A percentile compares a stretch with the other conserved stretches of the same genome.
Evolutionary conservation across 2,113 vertebrate genomes (phyloP).

Genomic region (Bos indicus): DNA sequence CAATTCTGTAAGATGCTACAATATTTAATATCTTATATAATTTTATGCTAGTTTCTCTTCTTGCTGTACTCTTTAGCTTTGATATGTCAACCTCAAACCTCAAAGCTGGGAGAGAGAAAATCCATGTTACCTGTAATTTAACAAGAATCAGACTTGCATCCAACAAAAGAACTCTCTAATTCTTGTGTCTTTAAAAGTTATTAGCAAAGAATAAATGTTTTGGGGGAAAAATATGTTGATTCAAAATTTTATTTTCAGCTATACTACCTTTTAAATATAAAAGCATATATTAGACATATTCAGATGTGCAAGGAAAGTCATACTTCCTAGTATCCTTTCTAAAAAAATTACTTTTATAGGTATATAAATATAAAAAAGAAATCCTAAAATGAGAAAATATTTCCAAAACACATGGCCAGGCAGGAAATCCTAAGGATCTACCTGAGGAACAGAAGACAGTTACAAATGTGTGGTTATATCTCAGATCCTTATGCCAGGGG

Average conservation of each 20-base stretch:
- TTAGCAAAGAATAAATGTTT: not conserved
- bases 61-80: not conserved
- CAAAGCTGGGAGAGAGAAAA: not conserved
- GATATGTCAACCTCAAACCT: not conserved
- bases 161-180: not conserved
- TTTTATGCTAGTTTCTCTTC: not conserved
- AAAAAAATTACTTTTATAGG: not conserved
- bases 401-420: not conserved
- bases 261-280: not conserved
- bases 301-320: not conserved
- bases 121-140: not conserved
- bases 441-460: not conserved
- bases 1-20: not conserved
- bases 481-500: not conserved
- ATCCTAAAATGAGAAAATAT: not conserved
- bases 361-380: not conserved
- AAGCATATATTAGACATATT: not conserved
- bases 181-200: not conserved
- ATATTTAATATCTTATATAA: not conserved
- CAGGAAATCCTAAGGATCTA: not conserved
- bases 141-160: not conserved
- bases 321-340: not conserved
- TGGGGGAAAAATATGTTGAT: not conserved
- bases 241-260: not conserved
- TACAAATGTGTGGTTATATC: not conserved